Evolutionary conservation across 2,888 invertebrate genomes (phyloP).

Genomic region (Hofmannophila pseudospretella): DNA sequence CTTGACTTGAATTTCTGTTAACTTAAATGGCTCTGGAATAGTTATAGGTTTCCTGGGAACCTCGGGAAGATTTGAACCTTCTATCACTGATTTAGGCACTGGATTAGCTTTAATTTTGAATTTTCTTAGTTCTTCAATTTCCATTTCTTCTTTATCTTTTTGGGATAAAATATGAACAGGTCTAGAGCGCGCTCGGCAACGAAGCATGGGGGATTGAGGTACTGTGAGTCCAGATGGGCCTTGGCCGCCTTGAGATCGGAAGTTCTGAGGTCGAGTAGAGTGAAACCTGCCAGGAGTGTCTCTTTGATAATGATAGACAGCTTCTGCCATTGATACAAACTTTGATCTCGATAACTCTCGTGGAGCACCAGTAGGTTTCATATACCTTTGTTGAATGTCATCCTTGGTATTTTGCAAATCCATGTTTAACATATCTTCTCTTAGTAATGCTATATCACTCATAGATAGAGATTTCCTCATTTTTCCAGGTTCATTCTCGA

Average conservation of each 20-base stretch:
- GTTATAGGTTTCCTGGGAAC: conserved; percentile 76
- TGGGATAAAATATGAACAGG: conserved; percentile 72
- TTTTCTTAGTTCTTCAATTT: conserved; percentile 81
- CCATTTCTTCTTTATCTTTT: conserved; percentile 79
- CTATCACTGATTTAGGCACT: conserved; percentile 78
- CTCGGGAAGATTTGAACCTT: conserved; percentile 67
- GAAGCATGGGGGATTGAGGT: conserved; percentile 73
- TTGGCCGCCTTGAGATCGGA: conserved; percentile 32
- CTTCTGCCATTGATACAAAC: conserved; percentile 80
- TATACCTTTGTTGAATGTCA: conserved; percentile 34
- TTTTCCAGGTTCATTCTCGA: conserved; percentile 34
- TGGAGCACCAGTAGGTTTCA: conserved; percentile 32
- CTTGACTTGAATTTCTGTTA: conserved; percentile 76
- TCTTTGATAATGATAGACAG: conserved; percentile 73
- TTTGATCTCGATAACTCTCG: conserved; percentile 52
- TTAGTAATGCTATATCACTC: conserved; percentile 49
- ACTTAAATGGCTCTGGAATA: conserved; percentile 80
- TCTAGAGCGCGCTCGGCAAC: conserved; percentile 75
- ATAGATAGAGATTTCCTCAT: conserved; percentile 64
- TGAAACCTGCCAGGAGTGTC: conserved; percentile 79
- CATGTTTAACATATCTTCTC: conserved; percentile 35
- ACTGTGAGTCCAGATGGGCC: conserved; percentile 52
- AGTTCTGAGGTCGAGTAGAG: conserved; percentile 39
- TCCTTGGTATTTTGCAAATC: conserved; percentile 31
- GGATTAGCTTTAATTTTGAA: conserved; percentile 83